Base-by-base conservation (phyloP, 2,113 vertebrate genomes). In the Barnardius zonarius region DNA sequence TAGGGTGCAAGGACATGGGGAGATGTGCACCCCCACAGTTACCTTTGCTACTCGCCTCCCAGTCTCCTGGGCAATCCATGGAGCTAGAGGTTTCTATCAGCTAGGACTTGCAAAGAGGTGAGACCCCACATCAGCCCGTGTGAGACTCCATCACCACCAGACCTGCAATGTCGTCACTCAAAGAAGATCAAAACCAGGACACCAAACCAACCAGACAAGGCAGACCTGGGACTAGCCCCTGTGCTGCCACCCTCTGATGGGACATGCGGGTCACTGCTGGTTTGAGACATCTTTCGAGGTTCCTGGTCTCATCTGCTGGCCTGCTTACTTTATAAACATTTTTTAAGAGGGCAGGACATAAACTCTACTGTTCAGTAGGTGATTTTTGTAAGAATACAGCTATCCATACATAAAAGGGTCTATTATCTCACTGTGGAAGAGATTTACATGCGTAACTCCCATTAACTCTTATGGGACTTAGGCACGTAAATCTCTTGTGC, bases 391-490 rank as follows among this genome's bases (percentile, higher is more conserved):
- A 94, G 94, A 96, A 95, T 92, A 86, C 83, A 74, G 85, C 90
- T 96, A 92, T 95, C 92, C 88, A 88, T 90, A 91, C 83, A 96
- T 92, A 95, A 90, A 97, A 95, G 90, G 79, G 41, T 92, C 90
- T 96, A 87, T 93, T 95, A 95, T 97, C 97, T 97, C 89, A 93
- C 88, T 79, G 93, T 87, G 54, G 69, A 95, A 89, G 93, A 97
- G 96, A 97, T 96, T 94, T 97, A 93, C 75, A 91, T 91, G 88
- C 73, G 55, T 95, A 96, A 97, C 94, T 96, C 88, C 92, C 92
- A 94, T 94, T 96, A 96, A 96, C 77, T 92, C 85, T 94, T 96
- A 73, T 75, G 93, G 93, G 91, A 95, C 92, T 57, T 89, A 93
- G 89, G 85, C 87, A 87, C 59, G 85, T 95, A 96, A 95, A 94